These are phyloP conservation scores for Odontamblyopus rebecca DNA, from an alignment of 2,797 vertebrate species.

Conservation along the genomic window DNA sequence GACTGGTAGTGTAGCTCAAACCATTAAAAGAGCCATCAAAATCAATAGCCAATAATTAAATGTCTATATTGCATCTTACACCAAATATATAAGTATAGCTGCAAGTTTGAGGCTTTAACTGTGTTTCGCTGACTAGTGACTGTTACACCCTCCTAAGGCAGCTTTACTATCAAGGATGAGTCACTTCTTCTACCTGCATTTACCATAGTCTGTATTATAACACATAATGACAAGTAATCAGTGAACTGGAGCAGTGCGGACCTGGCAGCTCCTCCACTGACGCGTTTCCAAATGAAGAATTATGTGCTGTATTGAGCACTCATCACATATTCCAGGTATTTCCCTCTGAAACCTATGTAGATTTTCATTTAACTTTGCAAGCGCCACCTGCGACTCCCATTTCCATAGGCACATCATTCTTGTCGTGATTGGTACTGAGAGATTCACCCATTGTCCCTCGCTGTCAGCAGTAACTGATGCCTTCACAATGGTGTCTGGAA, in stretches of 20 bases:
- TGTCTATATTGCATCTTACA: neutral
- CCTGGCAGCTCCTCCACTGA: neutral
- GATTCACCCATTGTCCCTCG: conserved; percentile 20
- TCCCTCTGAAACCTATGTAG: neutral
- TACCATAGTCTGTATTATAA: conserved; percentile 3
- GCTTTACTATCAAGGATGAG: neutral
- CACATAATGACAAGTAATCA: neutral
- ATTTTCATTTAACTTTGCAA: conserved; percentile 25
- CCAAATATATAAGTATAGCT: neutral
- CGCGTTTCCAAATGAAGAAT: neutral
- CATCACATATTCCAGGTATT: neutral
- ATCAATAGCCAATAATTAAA: too few relatives aligned
- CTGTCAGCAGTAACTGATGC: conserved; percentile 45
- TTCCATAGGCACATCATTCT: conserved; percentile 45
- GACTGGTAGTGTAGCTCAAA: too few relatives aligned
- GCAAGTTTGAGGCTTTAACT: neutral
- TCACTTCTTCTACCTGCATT: conserved; percentile 3
- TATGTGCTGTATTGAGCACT: neutral
- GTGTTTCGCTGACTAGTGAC: too few relatives aligned
- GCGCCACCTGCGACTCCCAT: conserved; percentile 27
- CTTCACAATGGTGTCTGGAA: conserved; percentile 26
- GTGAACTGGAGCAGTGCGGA: neutral
- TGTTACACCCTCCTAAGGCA: neutral
- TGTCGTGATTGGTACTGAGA: conserved; percentile 22
- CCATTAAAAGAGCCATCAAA: too few relatives aligned